Base-by-base conservation (phyloP, 2,113 vertebrate genomes). In the Haplotaxodon microlepis region DNA sequence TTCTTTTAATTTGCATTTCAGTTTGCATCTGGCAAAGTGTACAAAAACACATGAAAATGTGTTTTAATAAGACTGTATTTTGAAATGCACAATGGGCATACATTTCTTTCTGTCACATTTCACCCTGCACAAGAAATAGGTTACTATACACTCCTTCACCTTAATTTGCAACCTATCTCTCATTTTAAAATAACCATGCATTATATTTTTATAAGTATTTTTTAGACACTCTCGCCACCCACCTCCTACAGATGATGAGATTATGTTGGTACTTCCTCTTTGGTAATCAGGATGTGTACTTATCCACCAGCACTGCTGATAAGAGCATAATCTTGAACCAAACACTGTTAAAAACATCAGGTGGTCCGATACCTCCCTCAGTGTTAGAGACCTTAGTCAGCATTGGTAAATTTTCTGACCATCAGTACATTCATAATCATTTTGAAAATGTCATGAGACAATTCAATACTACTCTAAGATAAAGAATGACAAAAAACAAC, bases 401-500 rank as follows among this genome's bases (percentile, higher is more conserved):
- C 79, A 84, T 78, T 53, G 59, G 85, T 86, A 81, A 84, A 86
- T 82, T 63, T 51, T 86, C 45, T 81, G 54, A 80, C 87, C 82
- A 78, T 54, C 80, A 47, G 79, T 91, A 92, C 90, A 93, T 94
- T 94, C 89, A 90, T 89, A 66, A 83, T 86, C 69, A 82, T 80
- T 42, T 82, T 63, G 36, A 57, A 85, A 56, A 88, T 31, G 29
- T 86, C 81, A 90, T 76, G 73, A 85, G 57, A 84, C 53, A 27
- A 13, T 50, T 82, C 34, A 69, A 87, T 53, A 51, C n/a, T 56
- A 85, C 38, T 89, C 84, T 90, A 97, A 89, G 95, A 97, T 96
- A 95, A 90, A 97, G 96, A 97, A 96, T 95, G 96, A 96, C 93
- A 97, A 97, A 96, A 97, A 91, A 90, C 88, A 94, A 59, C 38